These are phyloP conservation scores for Gadus chalcogrammus DNA, from an alignment of 2,113 vertebrate genomes.

Conservation along the genomic window DNA sequence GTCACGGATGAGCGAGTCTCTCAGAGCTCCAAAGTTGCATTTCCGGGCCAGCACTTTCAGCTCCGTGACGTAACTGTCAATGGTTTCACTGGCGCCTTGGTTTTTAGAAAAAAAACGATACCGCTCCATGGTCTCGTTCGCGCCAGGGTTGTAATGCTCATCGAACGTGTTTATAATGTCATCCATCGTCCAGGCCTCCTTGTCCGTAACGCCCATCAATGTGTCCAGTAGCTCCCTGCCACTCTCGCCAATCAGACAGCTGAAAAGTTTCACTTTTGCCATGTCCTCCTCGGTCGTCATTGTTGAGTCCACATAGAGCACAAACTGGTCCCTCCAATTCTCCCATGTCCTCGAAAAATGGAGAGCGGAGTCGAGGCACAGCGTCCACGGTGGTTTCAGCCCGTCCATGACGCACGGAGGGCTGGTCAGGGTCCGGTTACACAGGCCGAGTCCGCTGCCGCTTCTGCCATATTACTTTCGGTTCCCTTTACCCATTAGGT, in stretches of 20 bases:
- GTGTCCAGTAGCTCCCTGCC: conserved; percentile 14
- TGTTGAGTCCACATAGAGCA: background rate
- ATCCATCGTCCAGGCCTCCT: background rate
- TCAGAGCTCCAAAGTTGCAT: conserved; percentile 22
- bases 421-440: no score
- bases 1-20: conserved; percentile 23
- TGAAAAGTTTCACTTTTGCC: conserved; percentile 7
- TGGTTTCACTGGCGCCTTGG: background rate
- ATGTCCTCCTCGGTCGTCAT: background rate
- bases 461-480: no score
- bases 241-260: conserved; percentile 10
- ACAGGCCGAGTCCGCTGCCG: no score
- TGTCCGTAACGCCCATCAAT: conserved; percentile 3
- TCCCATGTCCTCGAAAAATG: conserved; percentile 16
- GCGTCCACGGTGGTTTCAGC: no score
- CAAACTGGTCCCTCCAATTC: conserved; percentile 18
- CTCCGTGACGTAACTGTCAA: background rate
- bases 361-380: background rate
- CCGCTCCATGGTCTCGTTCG: conserved; percentile 15
- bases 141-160: conserved; percentile 11
- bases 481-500: no score
- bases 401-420: no score
- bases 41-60: conserved; percentile 16
- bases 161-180: conserved; percentile 10
- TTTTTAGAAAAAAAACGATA: conserved; percentile 10